Base-by-base conservation (phyloP, 2,888 invertebrate genomes). In the Harpalus rubripes region DNA sequence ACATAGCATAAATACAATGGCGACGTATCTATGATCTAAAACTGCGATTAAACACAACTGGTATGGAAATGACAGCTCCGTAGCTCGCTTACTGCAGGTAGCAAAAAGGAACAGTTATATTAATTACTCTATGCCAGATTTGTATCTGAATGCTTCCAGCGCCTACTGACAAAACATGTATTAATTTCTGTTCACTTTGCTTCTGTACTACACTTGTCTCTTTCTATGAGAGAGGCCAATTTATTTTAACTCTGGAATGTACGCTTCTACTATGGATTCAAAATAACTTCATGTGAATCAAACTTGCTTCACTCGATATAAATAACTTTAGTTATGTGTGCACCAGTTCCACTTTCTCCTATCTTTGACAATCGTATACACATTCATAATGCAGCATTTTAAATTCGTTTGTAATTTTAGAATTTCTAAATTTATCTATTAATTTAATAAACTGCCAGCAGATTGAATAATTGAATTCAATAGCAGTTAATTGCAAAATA, bases 91-190 rank as follows among this genome's bases (percentile, higher is more conserved):
- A 18, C 44, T 81, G 44, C 81, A 81, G 81, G 68, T 68, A 68
- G 68, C 81, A 56, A 32, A 81, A 68, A 72, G 56, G 72, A 81
- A 81, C 81, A 81, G 81, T 81, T 81, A 81, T 81, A 81, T 81
- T 81, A 81, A 81, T 81, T 81, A 72, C 68, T 68, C 16, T n/a
- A 44, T 63, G 68, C 39, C 26, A 58, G 68, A 81, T 81, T 81
- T 72, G 39, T 52, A 81, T 81, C 81, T 81, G 44, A 76, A 58
- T 78, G 78, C 78, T 78, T 58, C 78, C 58, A 78, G 81, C 81
- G 81, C 81, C 81, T 63, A 81, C 81, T 61, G 52, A 81, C 61
- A 61, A 79, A 59, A 32, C 52, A 58, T 26, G 79, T 61, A 79
- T 79, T 79, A 79, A 79, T 79, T 79, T 79, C 59, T 79, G 61